Evolutionary conservation across 2,797 vertebrate genomes (phyloP).

Genomic region (Odontamblyopus lacepedii): DNA sequence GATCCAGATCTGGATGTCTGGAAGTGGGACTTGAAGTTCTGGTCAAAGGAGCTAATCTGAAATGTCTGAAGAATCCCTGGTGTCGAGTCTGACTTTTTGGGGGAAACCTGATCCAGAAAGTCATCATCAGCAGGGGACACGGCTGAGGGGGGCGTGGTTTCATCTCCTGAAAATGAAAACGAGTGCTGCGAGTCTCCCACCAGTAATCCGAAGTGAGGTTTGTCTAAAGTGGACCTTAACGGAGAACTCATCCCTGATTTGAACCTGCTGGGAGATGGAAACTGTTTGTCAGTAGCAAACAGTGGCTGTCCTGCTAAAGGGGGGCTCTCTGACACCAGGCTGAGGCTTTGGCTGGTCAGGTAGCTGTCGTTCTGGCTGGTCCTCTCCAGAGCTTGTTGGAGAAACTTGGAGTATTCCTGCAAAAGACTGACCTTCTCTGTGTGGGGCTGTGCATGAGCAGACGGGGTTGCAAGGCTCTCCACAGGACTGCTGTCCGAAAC

Average conservation of each 20-base stretch:
- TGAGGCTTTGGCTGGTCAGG: constrained; percentile 96
- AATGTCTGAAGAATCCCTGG: constrained; percentile 93
- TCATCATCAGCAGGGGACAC: constrained; percentile 94
- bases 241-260: constrained; percentile 95
- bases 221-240: constrained; percentile 92
- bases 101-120: constrained; percentile 97
- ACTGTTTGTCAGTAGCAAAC: constrained; percentile 96
- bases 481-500: constrained; percentile 88
- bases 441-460: constrained; percentile 85
- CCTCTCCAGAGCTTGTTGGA: constrained; percentile 98
- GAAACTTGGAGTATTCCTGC: constrained; percentile 98
- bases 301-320: constrained; percentile 89
- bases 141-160: constrained; percentile 90
- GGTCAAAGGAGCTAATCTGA: constrained; percentile 96
- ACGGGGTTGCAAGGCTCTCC: constrained; percentile 82
- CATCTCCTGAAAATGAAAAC: constrained; percentile 96
- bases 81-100: constrained; percentile 92
- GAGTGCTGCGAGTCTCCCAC: constrained; percentile 96
- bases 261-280: constrained; percentile 91
- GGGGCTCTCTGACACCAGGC: constrained; percentile 93
- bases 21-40: constrained; percentile 95
- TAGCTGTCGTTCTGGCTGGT: constrained; percentile 99
- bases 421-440: constrained; percentile 97
- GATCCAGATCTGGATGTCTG: constrained; percentile 88
- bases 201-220: constrained; percentile 95